A percentile compares a stretch with the other conserved stretches of the same genome.
Conservation (phyloP, 2,888 invertebrate genomes). For the Tipula vernalis region DNA sequence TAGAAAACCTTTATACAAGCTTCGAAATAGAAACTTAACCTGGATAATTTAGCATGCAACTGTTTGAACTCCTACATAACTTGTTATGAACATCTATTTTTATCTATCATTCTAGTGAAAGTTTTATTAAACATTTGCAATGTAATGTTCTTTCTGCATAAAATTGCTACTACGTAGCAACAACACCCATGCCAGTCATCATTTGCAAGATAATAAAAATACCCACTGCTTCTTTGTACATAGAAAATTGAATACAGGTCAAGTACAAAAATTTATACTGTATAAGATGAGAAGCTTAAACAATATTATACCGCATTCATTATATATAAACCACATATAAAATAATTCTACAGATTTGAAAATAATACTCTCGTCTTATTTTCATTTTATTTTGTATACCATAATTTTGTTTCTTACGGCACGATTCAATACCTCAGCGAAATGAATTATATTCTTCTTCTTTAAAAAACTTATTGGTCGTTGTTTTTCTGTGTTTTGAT, state of each 20-base stretch:
- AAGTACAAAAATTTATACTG: background rate
- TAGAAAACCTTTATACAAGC: no score
- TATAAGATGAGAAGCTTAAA: background rate
- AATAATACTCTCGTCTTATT: background rate
- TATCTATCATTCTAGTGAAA: no score
- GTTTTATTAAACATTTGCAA: no score
- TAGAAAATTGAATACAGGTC: background rate
- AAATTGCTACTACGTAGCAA: background rate
- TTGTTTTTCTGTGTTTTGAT: background rate
- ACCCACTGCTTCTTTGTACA: background rate
- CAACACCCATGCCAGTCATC: background rate
- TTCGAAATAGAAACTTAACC: no score
- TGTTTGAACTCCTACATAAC: no score
- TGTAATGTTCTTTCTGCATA: background rate
- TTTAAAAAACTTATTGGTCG: background rate
- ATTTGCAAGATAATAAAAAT: background rate
- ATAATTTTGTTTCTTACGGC: background rate
- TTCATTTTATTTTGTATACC: background rate
- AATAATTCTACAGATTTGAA: background rate
- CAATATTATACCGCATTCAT: background rate
- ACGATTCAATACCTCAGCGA: background rate
- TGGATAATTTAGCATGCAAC: no score
- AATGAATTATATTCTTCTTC: background rate
- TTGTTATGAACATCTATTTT: no score
- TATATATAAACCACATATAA: background rate